Evolutionary conservation across 1,140 invertebrate genomes (phyloP).

Genomic region (Euura saliciscinereae): DNA sequence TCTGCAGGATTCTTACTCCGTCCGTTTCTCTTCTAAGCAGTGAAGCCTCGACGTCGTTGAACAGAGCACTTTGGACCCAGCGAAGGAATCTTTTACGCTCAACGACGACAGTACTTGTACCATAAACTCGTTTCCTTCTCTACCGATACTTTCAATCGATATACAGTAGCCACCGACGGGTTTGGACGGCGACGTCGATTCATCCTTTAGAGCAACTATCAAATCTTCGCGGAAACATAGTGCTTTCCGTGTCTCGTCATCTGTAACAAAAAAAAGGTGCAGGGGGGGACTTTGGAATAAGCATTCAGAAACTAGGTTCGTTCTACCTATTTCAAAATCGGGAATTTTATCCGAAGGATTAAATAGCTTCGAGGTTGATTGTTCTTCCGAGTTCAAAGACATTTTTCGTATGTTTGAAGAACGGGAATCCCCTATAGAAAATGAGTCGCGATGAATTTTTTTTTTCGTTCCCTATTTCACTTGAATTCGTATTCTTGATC

Average conservation of each 20-base stretch:
- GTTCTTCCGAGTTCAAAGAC: too few relatives aligned
- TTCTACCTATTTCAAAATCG: neutral
- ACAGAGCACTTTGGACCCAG: slow-evolving; percentile 39
- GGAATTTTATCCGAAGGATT: slow-evolving; percentile 1
- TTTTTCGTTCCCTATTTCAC: too few relatives aligned
- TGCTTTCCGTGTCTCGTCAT: slow-evolving; percentile 27
- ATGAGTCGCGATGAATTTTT: too few relatives aligned
- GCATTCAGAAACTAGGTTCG: too few relatives aligned
- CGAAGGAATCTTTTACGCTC: slow-evolving; percentile 35
- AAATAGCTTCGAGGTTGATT: neutral
- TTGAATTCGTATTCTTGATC: too few relatives aligned
- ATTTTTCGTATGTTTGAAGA: too few relatives aligned
- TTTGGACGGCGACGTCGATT: slow-evolving; percentile 15
- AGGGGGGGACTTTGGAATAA: too few relatives aligned
- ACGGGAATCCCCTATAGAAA: too few relatives aligned
- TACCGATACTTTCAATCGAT: slow-evolving; percentile 34
- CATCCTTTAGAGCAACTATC: slow-evolving; percentile 35
- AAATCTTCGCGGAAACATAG: slow-evolving; percentile 44
- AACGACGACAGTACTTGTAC: slow-evolving; percentile 38
- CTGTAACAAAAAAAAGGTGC: slow-evolving; percentile 24
- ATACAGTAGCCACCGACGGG: slow-evolving; percentile 40
- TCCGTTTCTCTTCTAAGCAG: slow-evolving; percentile 47
- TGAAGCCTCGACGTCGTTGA: slow-evolving; percentile 33
- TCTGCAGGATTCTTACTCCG: slow-evolving; percentile 28
- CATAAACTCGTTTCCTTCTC: slow-evolving; percentile 29